Evolutionary conservation across 1,140 invertebrate genomes (phyloP).

Genomic region (Pseudomyrmex sp.): DNA sequence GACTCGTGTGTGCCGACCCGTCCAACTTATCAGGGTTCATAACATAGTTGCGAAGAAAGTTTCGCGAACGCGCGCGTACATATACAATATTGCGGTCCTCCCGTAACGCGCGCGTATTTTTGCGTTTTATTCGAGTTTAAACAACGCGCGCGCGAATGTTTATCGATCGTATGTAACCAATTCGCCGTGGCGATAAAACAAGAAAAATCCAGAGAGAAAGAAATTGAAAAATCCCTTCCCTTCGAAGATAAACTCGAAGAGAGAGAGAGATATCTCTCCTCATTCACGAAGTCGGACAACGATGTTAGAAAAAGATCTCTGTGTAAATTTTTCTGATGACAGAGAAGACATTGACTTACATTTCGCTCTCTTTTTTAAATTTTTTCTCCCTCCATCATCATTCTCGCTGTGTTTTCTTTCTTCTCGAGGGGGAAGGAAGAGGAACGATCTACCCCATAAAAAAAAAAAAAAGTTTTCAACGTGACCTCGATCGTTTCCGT

Average conservation of each 20-base stretch:
- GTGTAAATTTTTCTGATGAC: constrained; percentile 37
- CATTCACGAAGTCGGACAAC: constrained; percentile 18
- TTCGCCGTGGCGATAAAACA: constrained; percentile 21
- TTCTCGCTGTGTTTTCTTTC: too few species aligned
- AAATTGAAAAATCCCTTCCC: constrained; percentile 14
- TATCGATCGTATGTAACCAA: constrained; percentile 14
- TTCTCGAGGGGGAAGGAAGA: too few species aligned
- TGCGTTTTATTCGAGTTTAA: constrained; percentile 18
- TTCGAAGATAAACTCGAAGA: constrained; percentile 18
- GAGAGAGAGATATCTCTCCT: background rate
- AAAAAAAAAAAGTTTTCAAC: constrained; percentile 28
- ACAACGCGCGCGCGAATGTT: constrained; percentile 21
- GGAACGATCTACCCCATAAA: background rate
- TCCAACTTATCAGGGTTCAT: constrained; percentile 39
- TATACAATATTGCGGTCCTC: constrained; percentile 21
- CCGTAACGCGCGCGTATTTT: constrained; percentile 15
- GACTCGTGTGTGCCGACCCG: constrained; percentile 1
- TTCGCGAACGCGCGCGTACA: background rate
- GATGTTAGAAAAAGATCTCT: constrained; percentile 20
- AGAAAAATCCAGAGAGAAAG: background rate
- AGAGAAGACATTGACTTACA: constrained; percentile 20
- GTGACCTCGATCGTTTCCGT: background rate
- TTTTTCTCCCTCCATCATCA: background rate
- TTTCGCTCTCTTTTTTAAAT: background rate
- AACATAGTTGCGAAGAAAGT: constrained; percentile 55